A percentile compares a stretch with the other conserved stretches of the same genome.
Conservation (phyloP, 2,113 vertebrate species). For the Podarcis raffonei region DNA sequence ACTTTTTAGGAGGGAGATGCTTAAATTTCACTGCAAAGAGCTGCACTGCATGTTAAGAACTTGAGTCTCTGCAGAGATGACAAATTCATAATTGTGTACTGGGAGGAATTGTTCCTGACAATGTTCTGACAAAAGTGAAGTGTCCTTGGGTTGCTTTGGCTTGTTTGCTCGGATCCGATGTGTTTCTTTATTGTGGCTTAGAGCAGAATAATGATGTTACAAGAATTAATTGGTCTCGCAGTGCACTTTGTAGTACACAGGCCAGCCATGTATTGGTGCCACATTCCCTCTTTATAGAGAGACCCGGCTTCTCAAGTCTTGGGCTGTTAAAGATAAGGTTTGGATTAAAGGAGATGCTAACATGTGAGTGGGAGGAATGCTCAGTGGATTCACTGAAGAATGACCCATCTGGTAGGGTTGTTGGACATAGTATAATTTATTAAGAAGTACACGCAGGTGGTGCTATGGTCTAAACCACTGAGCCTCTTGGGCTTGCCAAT, state of each 20-base stretch:
- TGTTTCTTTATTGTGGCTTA: background rate
- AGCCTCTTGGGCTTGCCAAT: no score
- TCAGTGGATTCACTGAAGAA: background rate
- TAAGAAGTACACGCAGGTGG: background rate
- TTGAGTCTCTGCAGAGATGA: background rate
- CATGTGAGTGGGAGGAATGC: background rate
- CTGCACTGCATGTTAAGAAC: background rate
- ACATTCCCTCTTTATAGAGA: background rate
- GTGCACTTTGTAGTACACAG: background rate
- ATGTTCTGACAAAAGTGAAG: background rate
- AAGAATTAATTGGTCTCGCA: slow-evolving; percentile 16
- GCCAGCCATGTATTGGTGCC: background rate
- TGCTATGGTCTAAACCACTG: no score
- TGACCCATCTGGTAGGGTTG: background rate
- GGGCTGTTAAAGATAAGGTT: background rate
- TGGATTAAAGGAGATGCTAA: background rate
- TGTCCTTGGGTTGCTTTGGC: background rate
- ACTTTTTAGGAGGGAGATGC: background rate
- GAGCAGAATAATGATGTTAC: background rate
- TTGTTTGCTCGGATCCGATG: background rate
- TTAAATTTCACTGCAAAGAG: background rate
- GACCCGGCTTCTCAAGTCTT: background rate
- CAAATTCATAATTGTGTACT: background rate
- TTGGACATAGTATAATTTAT: background rate
- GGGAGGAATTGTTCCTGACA: background rate